Conservation (phyloP, 2,888 invertebrate species). For the Mythimna impura region DNA sequence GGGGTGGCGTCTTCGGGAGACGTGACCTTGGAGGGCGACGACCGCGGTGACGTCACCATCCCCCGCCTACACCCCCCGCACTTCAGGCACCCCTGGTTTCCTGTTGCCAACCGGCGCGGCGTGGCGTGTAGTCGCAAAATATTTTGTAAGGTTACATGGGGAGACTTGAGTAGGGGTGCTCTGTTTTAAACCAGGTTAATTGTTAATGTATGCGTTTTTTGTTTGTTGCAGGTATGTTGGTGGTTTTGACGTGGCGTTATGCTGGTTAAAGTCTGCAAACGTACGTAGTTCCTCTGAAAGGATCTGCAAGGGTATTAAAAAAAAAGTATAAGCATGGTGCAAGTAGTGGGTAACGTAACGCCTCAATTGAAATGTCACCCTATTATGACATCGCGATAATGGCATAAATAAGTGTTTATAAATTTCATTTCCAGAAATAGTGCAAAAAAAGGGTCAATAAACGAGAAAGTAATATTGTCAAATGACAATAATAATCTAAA, state of each 20-base stretch:
- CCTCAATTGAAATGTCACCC: neutral
- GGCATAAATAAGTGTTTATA: too few species aligned
- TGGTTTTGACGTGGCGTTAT: neutral
- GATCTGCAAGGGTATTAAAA: neutral
- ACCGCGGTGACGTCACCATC: conserved; percentile 77
- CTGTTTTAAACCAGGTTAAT: conserved; percentile 39
- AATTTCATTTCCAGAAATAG: too few species aligned
- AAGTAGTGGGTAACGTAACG: neutral
- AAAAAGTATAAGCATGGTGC: neutral
- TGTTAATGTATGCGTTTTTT: conserved; percentile 51
- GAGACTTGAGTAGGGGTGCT: conserved; percentile 43
- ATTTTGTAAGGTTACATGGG: conserved; percentile 61
- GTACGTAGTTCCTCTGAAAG: too few species aligned
- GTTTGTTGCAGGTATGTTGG: conserved; percentile 67
- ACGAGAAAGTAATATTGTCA: too few species aligned
- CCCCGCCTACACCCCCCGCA: conserved; percentile 28
- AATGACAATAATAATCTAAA: too few species aligned
- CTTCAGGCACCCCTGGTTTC: conserved; percentile 42
- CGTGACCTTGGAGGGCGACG: conserved; percentile 71
- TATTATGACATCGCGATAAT: neutral
- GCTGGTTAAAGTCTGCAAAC: neutral
- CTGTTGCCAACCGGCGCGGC: conserved; percentile 72
- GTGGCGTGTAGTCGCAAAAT: conserved; percentile 62
- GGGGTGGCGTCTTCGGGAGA: conserved; percentile 73
- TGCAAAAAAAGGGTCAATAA: too few species aligned